Percentiles rank a stretch among this genome's conserved stretches.
These are phyloP conservation scores for Trididemnum nubilum DNA, from an alignment of 23 tunicate species.

Conservation along the genomic window DNA sequence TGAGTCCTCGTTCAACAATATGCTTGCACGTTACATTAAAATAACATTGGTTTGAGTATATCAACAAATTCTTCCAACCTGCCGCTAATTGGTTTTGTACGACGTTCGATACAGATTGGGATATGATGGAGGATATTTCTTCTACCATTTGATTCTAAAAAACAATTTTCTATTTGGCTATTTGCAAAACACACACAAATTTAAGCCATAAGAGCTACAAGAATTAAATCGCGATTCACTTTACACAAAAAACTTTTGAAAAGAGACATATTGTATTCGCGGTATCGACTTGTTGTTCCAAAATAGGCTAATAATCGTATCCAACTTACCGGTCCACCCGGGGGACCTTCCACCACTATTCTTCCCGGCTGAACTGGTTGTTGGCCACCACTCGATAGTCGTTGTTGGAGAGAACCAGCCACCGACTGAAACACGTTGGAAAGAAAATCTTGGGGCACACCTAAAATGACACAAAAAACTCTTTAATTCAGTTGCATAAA, in stretches of 20 bases:
- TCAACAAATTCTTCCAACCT: slow-evolving; percentile 1
- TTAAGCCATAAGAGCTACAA: too few relatives aligned
- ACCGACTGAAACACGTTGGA: slow-evolving; percentile 12
- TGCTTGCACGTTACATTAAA: too few relatives aligned
- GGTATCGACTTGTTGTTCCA: too few relatives aligned
- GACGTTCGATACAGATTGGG: slow-evolving; percentile 38
- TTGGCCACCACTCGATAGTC: not conserved
- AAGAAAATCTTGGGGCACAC: slow-evolving; percentile 17
- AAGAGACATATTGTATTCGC: too few relatives aligned
- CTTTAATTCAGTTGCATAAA: not conserved
- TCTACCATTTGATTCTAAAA: slow-evolving; percentile 34
- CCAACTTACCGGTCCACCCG: slow-evolving; percentile 30
- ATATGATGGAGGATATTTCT: slow-evolving; percentile 47
- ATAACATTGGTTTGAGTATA: not conserved
- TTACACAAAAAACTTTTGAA: too few relatives aligned
- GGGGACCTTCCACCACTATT: slow-evolving; percentile 18
- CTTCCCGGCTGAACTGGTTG: not conserved
- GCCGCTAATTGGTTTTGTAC: slow-evolving; percentile 39
- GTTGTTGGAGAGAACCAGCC: not conserved
- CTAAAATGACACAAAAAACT: slow-evolving; percentile 19
- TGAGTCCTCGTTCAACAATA: too few relatives aligned
- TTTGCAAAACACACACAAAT: too few relatives aligned
- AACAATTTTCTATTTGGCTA: too few relatives aligned
- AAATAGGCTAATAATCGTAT: too few relatives aligned
- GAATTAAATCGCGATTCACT: too few relatives aligned